Base-by-base conservation (phyloP, 2,113 vertebrate species). In the Ardeotis arabs region DNA sequence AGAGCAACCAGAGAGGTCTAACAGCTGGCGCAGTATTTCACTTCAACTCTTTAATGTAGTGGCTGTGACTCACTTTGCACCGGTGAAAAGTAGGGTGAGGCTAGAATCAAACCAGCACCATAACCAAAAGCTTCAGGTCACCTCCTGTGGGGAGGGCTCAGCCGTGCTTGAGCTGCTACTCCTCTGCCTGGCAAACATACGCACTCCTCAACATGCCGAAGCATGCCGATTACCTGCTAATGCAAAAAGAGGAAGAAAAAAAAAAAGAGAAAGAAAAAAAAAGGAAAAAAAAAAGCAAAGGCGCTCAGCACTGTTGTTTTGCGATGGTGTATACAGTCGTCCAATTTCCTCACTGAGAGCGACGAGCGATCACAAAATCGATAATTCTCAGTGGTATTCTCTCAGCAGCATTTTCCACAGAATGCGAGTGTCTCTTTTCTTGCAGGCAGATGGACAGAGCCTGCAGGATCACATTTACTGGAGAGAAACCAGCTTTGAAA, bases 391-490 rank as follows among this genome's bases (percentile, higher is more conserved):
- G 72, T 19, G 73, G 84, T 84, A 93, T 97, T 97, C 98, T 96
- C 93, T 83, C 75, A 84, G 87, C 77, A 94, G 86, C 41, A 23
- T 90, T 95, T 97, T 93, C 90, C 82, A 1, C 67, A 92, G 92
- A 55, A 82, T 10, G 29, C 4, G 70, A 96, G 95, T 50, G 63
- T 91, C 95, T 97, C 95, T 93, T 88, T 96, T 96, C 68, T 74
- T 87, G 95, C 82, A 98, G 97, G 97, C 98, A 98, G 98, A 98
- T 98, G 98, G 97, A 98, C 96, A 95, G 91, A 97, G 97, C 96
- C 98, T 97, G 96, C 96, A 98, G 97, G 97, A 97, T 98, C 92
- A 96, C 94, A 96, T 97, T 97, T 98, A 94, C 95, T 97, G 79
- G 75, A 97, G 94, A 97, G 96, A 98, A 98, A 97, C 95, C 95